Conservation (phyloP, 2,113 vertebrate species). For the Microcebus ravelobensis region DNA sequence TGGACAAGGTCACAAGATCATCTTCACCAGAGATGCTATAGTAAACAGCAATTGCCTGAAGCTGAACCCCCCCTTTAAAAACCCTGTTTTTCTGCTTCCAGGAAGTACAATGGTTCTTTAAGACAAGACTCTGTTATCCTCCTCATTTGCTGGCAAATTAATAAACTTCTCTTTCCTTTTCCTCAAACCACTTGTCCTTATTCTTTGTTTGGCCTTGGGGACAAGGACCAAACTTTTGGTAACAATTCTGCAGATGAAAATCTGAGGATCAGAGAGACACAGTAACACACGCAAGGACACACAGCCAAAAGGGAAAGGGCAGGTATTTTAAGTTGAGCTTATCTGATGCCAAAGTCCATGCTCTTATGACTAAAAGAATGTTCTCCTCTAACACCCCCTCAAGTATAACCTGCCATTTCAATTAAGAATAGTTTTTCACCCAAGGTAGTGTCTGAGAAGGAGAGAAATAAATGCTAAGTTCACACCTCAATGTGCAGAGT, state of each 20-base stretch:
- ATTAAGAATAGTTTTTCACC: background rate
- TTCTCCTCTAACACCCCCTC: background rate
- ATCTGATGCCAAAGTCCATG: background rate
- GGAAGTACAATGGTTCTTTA: too few species aligned
- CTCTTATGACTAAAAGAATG: background rate
- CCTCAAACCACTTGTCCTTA: too few species aligned
- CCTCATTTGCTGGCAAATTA: too few species aligned
- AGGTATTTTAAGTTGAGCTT: background rate
- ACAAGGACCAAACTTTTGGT: too few species aligned
- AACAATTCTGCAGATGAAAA: background rate
- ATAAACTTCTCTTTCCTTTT: too few species aligned
- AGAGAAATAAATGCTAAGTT: background rate
- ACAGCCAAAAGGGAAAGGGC: background rate
- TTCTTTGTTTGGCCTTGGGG: too few species aligned
- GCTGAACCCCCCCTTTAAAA: too few species aligned
- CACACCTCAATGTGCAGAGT: background rate
- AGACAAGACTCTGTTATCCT: too few species aligned
- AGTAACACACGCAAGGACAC: background rate
- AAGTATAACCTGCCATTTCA: background rate
- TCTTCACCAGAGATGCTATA: too few species aligned
- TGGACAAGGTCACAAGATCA: too few species aligned
- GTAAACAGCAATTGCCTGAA: too few species aligned
- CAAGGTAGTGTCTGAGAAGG: background rate
- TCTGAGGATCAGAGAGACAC: background rate
- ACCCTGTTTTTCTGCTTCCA: too few species aligned